Base-by-base conservation (phyloP, 2,797 vertebrate species). In the Glossophaga mutica region DNA sequence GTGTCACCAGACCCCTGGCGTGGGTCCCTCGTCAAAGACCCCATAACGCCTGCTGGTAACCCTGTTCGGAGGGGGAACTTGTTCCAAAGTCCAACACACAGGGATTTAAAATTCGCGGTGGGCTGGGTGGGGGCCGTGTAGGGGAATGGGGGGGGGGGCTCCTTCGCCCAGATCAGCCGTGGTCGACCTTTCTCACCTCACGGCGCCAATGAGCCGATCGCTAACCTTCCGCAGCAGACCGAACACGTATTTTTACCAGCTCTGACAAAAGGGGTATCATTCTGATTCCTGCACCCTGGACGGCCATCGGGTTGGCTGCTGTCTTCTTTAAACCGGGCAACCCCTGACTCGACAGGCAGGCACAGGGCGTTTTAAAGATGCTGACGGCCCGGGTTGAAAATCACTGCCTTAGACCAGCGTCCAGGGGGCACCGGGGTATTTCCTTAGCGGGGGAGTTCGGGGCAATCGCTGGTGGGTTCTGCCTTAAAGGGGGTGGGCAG, bases 131-230 rank as follows among this genome's bases (percentile, higher is more conserved):
- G 9, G 24, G 24, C 3, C n/a, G n/a, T n/a, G n/a, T n/a, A n/a
- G n/a, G n/a, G n/a, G n/a, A n/a, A n/a, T n/a, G n/a, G n/a, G n/a
- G 22, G 10, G 5, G 6, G 3, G 39, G 18, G 9, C 24, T 48
- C 32, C 18, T 62, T 50, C 19, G 10, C 26, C 18, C 19, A 10
- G 65, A 21, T 37, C 65, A 37, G 18, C n/a, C 16, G 10, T 2
- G 3, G 3, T 37, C 18, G 14, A 34, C 62, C 65, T 37, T 68
- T 37, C 34, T 37, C n/a, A 9, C 9, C 62, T 65, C 29, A 65
- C 6, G 62, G 62, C 15, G 2, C 11, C 3, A 26, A 15, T 32
- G 6, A 32, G 26, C 59, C 26, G 0, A 6, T n/a, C 2, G 29
- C 62, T 65, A n/a, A 7, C 62, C 7, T 65, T 18, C 62, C 7